Evolutionary conservation across 1,140 invertebrate genomes (phyloP).

Genomic region (Camponotus vicinus): DNA sequence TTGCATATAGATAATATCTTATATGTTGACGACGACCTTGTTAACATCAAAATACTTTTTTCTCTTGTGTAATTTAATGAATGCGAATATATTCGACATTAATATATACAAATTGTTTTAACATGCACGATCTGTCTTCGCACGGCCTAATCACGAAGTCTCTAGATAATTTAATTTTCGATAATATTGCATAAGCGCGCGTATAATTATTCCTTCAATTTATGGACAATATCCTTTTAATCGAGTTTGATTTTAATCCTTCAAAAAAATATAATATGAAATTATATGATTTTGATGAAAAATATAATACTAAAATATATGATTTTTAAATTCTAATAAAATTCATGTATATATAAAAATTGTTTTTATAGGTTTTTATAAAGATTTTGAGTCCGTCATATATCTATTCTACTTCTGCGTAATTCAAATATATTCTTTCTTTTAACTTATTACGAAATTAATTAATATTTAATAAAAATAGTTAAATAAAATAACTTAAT

Average conservation of each 20-base stretch:
- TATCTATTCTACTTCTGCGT: background rate
- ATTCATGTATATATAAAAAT: too few relatives aligned
- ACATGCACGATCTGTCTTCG: background rate
- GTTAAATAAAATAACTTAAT: too few relatives aligned
- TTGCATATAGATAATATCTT: background rate
- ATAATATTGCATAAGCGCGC: background rate
- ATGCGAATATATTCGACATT: background rate
- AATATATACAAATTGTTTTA: background rate
- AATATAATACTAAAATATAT: background rate
- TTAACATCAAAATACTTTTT: slow-evolving; percentile 38
- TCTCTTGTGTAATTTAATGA: slow-evolving; percentile 13
- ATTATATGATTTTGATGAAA: too few relatives aligned
- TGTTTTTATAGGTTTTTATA: too few relatives aligned
- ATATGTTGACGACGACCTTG: background rate
- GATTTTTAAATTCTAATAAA: too few relatives aligned
- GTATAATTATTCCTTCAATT: background rate
- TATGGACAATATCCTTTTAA: background rate
- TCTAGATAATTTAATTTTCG: background rate
- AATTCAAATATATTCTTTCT: background rate
- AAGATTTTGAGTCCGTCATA: too few relatives aligned
- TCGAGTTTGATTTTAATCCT: background rate
- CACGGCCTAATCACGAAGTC: background rate
- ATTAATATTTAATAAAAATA: background rate
- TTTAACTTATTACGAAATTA: background rate
- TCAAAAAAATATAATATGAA: background rate